Evolutionary conservation across 2,888 invertebrate species (phyloP).

Genomic region (Sinohyriopsis cumingii): DNA sequence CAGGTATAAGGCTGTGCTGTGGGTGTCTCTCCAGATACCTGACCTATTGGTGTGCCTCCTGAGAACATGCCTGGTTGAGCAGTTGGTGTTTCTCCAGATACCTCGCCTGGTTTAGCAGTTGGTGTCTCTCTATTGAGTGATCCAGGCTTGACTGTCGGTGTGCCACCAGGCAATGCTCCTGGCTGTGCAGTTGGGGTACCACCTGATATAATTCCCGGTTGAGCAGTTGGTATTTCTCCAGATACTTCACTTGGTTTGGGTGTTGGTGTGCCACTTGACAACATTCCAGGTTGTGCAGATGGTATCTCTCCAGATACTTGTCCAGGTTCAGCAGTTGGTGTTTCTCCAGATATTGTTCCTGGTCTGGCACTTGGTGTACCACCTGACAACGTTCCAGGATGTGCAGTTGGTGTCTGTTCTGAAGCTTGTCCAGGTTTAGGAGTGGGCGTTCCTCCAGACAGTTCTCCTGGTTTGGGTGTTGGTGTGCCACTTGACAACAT

Average conservation of each 20-base stretch:
- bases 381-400: conserved; percentile 21
- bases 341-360: conserved; percentile 18
- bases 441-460: conserved; percentile 17
- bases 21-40: conserved; percentile 13
- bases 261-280: conserved; percentile 13
- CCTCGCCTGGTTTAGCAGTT: conserved; percentile 9
- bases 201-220: conserved; percentile 9
- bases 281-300: background rate
- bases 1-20: conserved; percentile 34
- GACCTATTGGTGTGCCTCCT: conserved; percentile 6
- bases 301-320: conserved; percentile 15
- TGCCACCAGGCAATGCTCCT: conserved; percentile 9
- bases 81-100: conserved; percentile 14
- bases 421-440: conserved; percentile 13
- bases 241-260: conserved; percentile 16
- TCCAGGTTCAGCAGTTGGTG: conserved; percentile 30
- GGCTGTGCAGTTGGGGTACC: conserved; percentile 10
- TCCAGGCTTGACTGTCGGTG: conserved; percentile 15
- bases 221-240: conserved; percentile 21
- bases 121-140: background rate
- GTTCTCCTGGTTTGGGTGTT: conserved; percentile 13
- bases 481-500: conserved; percentile 29
- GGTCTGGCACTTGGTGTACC: conserved; percentile 29
- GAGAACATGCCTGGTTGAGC: conserved; percentile 1
- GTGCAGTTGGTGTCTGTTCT: conserved; percentile 23